Evolutionary conservation across 2,113 vertebrate genomes (phyloP).

Genomic region (Hydrochoerus hydrochaeris): DNA sequence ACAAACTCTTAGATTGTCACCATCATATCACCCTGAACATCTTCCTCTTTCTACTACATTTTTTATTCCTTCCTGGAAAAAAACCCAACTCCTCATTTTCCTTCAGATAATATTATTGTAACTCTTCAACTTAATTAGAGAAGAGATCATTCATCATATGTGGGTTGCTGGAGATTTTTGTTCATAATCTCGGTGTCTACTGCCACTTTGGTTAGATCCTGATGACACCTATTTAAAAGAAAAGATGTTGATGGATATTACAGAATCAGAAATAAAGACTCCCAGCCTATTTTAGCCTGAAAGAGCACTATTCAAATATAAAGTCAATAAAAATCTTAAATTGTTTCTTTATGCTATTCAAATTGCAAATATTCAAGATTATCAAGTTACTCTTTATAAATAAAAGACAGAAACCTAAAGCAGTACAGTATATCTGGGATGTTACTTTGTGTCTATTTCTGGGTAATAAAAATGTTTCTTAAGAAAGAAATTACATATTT

Average conservation of each 20-base stretch:
- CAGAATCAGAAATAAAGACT: constrained; percentile 2
- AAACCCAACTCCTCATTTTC: neutral
- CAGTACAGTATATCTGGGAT: neutral
- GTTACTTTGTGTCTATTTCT: neutral
- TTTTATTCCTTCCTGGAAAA: neutral
- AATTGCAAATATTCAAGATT: neutral
- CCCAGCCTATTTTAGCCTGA: neutral
- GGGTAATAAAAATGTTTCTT: neutral
- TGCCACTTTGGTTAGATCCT: neutral
- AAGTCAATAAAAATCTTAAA: constrained; percentile 35
- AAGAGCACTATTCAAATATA: neutral
- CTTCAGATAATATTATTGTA: neutral
- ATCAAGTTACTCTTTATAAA: neutral
- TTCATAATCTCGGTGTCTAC: neutral
- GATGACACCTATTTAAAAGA: neutral
- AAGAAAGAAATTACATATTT: neutral
- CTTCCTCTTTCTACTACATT: neutral
- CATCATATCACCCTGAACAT: neutral
- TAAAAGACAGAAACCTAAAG: constrained; percentile 37
- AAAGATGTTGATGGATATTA: neutral
- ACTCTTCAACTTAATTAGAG: neutral
- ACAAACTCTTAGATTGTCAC: neutral
- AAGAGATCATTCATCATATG: neutral
- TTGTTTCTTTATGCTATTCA: constrained; percentile 33
- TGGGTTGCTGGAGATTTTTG: neutral